Conservation (phyloP, 2,797 vertebrate species). For the Ptychobarbus kaznakovi region DNA sequence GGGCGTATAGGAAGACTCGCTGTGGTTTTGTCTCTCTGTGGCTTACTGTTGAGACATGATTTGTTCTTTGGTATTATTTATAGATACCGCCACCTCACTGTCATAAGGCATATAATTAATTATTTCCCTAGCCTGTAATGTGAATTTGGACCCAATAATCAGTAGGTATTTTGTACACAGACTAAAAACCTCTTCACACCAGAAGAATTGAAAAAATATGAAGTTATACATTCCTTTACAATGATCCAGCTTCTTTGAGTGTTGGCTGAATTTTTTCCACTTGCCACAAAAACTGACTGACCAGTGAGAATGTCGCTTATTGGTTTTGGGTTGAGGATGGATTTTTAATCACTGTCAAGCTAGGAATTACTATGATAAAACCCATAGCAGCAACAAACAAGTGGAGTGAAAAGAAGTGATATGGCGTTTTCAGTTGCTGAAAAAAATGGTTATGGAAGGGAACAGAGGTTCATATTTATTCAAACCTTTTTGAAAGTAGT, state of each 20-base stretch:
- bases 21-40: conserved; percentile 26
- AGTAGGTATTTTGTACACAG: conserved; percentile 4
- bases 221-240: background rate
- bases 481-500: background rate
- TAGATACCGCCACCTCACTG: background rate
- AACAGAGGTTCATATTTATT: background rate
- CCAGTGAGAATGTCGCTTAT: background rate
- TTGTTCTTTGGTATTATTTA: conserved; percentile 10
- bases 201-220: background rate
- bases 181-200: background rate
- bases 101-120: conserved; percentile 6
- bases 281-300: background rate
- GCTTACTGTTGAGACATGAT: conserved; percentile 15
- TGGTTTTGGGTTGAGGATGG: background rate
- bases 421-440: background rate
- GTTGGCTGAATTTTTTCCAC: background rate
- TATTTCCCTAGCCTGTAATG: conserved; percentile 5
- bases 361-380: background rate
- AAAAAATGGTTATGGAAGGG: background rate
- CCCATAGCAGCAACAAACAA: background rate
- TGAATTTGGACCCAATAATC: background rate
- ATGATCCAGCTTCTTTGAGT: background rate
- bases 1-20: background rate
- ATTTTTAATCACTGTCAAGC: background rate
- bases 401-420: background rate